Conservation (phyloP, 2,113 vertebrate genomes). For the Catharus fuscescens region DNA sequence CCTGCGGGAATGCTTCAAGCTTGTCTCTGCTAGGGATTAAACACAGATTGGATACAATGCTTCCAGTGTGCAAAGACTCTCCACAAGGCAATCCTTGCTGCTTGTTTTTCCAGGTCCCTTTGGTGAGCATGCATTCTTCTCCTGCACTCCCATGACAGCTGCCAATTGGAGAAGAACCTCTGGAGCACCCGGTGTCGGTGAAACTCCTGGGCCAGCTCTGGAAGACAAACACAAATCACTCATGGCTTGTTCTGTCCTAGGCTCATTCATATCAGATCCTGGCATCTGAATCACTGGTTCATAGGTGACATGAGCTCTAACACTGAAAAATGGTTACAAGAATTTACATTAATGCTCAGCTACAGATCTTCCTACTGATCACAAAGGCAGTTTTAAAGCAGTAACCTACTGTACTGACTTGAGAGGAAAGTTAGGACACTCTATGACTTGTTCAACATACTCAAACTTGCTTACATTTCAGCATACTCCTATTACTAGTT, state of each 20-base stretch:
- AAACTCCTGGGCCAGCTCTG: conserved; percentile 69
- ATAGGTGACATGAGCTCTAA: background rate
- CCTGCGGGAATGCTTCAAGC: accelerated
- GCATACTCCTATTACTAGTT: background rate
- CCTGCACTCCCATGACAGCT: conserved; percentile 51
- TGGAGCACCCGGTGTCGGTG: conserved; percentile 14
- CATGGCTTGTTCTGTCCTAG: background rate
- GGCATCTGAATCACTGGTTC: background rate
- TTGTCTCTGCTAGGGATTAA: background rate
- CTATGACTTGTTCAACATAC: background rate
- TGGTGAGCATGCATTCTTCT: conserved; percentile 31
- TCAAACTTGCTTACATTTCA: background rate
- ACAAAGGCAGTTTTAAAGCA: background rate
- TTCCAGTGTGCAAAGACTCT: conserved; percentile 79
- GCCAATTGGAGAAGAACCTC: conserved; percentile 79
- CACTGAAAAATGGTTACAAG: background rate
- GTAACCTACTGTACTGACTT: background rate
- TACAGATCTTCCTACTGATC: background rate
- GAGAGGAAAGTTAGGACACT: background rate
- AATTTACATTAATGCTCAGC: background rate
- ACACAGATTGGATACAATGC: conserved; percentile 83
- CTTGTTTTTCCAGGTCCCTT: conserved; percentile 57
- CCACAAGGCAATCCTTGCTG: conserved; percentile 52
- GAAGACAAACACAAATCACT: conserved; percentile 14
- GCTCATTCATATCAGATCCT: background rate